Percentiles rank a stretch among this genome's conserved stretches.
phyloP scores from a whole-genome alignment of 37 sponge, comb jelly and placozoan species.

The Spongia lamella region DNA sequence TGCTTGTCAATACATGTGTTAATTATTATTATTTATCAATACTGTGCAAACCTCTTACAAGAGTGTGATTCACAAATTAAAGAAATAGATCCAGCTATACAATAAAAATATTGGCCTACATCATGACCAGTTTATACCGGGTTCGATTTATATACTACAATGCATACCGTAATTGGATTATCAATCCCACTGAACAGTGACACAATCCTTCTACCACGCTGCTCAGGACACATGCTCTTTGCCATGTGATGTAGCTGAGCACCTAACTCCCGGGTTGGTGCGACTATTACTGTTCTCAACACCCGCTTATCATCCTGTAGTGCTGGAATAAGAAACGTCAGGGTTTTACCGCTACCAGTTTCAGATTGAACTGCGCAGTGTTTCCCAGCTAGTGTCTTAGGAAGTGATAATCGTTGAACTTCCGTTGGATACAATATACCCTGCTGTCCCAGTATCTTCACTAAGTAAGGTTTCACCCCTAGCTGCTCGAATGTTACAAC shows the following conservation, averaged over 20 bases:
- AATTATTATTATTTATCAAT: no score
- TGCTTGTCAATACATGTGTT: no score
- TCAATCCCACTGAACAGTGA: no score
- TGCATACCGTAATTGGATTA: no score
- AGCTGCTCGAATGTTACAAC: no score
- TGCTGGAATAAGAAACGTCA: constrained; percentile 65
- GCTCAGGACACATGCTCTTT: neutral
- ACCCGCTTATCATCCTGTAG: constrained; percentile 42
- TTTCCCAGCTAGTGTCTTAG: constrained; percentile 16
- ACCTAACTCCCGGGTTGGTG: constrained; percentile 65
- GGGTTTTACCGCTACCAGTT: constrained; percentile 68
- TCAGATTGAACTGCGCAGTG: constrained; percentile 57
- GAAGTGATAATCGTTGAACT: constrained; percentile 45
- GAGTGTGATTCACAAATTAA: no score
- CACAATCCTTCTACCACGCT: neutral
- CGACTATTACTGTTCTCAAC: constrained; percentile 42
- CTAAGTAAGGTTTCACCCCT: constrained; percentile 28
- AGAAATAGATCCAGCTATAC: no score
- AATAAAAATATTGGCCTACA: no score
- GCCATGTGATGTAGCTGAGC: constrained; percentile 40
- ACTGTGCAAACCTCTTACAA: no score
- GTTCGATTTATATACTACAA: no score
- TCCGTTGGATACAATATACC: constrained; percentile 40
- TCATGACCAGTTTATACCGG: no score
- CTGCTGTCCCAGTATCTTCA: constrained; percentile 11